Conservation (phyloP, 2,113 vertebrate species). For the Beaufortia kweichowensis region DNA sequence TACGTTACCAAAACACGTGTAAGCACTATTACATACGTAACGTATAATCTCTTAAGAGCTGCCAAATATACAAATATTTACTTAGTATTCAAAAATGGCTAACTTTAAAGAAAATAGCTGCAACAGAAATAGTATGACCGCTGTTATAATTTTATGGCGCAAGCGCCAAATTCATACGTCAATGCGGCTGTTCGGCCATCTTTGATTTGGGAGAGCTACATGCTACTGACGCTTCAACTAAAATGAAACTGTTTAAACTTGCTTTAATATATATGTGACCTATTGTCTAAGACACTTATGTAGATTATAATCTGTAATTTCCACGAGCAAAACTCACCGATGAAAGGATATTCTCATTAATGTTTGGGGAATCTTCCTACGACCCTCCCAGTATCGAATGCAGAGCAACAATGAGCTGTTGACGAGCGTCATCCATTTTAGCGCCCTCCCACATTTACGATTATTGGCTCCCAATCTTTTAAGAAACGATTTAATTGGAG, state of each 20-base stretch:
- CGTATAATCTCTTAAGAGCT: too few species aligned
- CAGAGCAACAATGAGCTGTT: background rate
- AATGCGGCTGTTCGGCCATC: constrained; percentile 43
- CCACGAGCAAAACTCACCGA: constrained; percentile 16
- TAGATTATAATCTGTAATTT: background rate
- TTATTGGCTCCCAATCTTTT: constrained; percentile 4
- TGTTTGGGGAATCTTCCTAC: background rate
- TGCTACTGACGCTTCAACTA: background rate
- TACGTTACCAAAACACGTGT: background rate
- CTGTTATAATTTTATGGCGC: background rate
- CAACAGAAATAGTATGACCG: background rate
- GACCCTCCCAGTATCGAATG: background rate
- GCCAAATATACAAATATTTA: background rate
- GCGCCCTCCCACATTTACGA: constrained; percentile 10
- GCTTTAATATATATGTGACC: background rate
- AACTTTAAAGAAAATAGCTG: too few species aligned
- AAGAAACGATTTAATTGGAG: constrained; percentile 27
- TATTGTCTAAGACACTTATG: background rate
- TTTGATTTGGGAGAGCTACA: constrained; percentile 29
- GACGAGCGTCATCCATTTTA: background rate
- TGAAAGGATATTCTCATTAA: background rate
- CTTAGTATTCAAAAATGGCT: too few species aligned
- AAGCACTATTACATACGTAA: too few species aligned
- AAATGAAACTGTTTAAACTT: background rate
- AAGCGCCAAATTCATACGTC: constrained; percentile 20